These are phyloP conservation scores for Drosophila phalerata DNA, from an alignment of 2,888 invertebrate species.

Conservation along the genomic window DNA sequence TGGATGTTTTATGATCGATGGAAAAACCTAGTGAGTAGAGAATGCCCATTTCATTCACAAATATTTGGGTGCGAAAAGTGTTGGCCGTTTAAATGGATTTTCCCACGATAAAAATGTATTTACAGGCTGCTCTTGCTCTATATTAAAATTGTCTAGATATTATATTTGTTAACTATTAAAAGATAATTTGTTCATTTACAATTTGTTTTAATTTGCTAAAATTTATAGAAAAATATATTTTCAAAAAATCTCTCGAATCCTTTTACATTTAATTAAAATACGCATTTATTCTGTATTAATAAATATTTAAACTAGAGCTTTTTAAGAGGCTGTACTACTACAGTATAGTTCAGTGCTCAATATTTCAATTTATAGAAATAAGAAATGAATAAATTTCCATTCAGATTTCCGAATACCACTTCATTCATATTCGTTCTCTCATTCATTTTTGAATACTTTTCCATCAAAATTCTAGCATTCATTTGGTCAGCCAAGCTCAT, in stretches of 20 bases:
- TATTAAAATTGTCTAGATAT: no score
- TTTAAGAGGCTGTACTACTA: not conserved
- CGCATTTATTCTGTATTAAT: no score
- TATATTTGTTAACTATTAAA: no score
- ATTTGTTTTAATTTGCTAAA: no score
- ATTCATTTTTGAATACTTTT: not conserved
- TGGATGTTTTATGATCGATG: slow-evolving; percentile 36
- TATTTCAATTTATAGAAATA: not conserved
- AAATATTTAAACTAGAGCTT: no score
- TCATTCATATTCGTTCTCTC: not conserved
- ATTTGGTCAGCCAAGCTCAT: slow-evolving; percentile 68
- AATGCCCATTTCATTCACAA: slow-evolving; percentile 59
- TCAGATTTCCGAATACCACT: no score
- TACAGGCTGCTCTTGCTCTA: no score
- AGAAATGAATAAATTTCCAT: not conserved
- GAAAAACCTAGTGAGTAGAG: slow-evolving; percentile 50
- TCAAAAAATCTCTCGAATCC: no score
- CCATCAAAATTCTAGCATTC: slow-evolving; percentile 21
- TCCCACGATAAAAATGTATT: slow-evolving; percentile 18
- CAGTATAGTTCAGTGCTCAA: not conserved
- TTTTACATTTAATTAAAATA: no score
- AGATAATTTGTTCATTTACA: no score
- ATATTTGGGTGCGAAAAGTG: slow-evolving; percentile 28
- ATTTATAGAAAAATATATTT: no score
- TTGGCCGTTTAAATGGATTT: slow-evolving; percentile 22